These are phyloP conservation scores for Coracopsis vasa DNA, from an alignment of 2,113 vertebrate genomes.

Conservation along the genomic window DNA sequence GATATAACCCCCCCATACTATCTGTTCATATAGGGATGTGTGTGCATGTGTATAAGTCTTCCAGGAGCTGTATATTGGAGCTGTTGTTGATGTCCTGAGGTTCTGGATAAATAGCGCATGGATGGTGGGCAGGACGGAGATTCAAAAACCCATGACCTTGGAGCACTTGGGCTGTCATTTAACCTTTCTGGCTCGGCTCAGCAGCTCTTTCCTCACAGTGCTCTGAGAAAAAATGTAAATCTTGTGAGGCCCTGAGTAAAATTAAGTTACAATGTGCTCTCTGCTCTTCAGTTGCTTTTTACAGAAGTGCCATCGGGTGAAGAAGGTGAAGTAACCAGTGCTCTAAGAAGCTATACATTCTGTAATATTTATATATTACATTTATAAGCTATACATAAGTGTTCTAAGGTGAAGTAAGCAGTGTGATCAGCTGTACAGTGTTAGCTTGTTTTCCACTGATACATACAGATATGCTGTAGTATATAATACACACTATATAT, in stretches of 20 bases:
- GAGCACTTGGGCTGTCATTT: not conserved
- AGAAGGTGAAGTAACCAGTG: not conserved
- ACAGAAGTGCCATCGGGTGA: not conserved
- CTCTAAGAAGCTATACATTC: not conserved
- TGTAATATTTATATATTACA: not conserved
- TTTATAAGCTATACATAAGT: not conserved
- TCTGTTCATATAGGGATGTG: not conserved
- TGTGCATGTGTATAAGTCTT: not conserved
- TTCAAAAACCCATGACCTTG: not conserved
- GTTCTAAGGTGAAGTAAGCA: not conserved
- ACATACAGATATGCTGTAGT: not conserved
- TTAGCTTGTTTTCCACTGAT: not conserved
- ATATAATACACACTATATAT: not conserved
- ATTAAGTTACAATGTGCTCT: not conserved
- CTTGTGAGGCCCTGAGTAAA: not conserved
- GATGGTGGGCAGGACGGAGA: accelerated
- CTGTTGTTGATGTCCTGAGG: not conserved
- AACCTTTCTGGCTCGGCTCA: not conserved
- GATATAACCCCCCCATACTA: not conserved
- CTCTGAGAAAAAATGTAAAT: not conserved
- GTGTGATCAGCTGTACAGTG: accelerated
- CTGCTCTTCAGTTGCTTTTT: not conserved
- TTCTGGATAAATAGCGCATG: not conserved
- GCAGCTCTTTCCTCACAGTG: not conserved
- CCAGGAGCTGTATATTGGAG: not conserved